Base-by-base conservation (phyloP, 2,888 invertebrate species). In the Plagiodera versicolora region DNA sequence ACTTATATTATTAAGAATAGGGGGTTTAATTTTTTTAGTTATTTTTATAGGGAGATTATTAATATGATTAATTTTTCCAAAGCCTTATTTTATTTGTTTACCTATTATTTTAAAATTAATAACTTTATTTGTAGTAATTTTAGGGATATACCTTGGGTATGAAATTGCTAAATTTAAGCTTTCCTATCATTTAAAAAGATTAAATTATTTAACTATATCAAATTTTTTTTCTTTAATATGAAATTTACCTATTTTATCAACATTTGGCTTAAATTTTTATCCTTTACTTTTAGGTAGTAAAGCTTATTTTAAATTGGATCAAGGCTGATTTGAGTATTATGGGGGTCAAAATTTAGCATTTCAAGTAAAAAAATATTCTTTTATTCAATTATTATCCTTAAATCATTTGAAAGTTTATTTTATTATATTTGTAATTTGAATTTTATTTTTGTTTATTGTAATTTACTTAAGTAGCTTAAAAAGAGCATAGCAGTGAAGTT, bases 61-160 rank as follows among this genome's bases (percentile, higher is more conserved):
- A 77, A 83, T 75, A 60, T 86, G 86, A 77, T 61, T 85, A 72
- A 82, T 85, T 77, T 84, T 86, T 82, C 73, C 77, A 69, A 78
- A 75, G 60, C 82, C 83, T 70, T 77, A 78, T 77, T 80, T 83
- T 74, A 82, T 86, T 83, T 82, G 81, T 83, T 80, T 86, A 70
- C 77, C 83, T 66, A 72, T 78, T 64, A 75, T 75, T 79, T 74
- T 85, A 75, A 86, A 86, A 74, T 74, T 83, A 69, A 80, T 85
- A 75, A 81, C 83, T 48, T 81, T 85, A 79, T 78, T 83, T 77
- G 77, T 84, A 1, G 82, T 78, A 76, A 63, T 84, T 59, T 1
- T 81, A 3, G 84, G 84, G 0, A 72, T 74, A 0, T 56, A 80
- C 1, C 45, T 82, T 63, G 83, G 84, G 0, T 81, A 76, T 78